Evolutionary conservation across 2,113 vertebrate genomes (phyloP), one percentile per base, ranked within the genome.

Genomic region (Xyliphius kryptos): DNA sequence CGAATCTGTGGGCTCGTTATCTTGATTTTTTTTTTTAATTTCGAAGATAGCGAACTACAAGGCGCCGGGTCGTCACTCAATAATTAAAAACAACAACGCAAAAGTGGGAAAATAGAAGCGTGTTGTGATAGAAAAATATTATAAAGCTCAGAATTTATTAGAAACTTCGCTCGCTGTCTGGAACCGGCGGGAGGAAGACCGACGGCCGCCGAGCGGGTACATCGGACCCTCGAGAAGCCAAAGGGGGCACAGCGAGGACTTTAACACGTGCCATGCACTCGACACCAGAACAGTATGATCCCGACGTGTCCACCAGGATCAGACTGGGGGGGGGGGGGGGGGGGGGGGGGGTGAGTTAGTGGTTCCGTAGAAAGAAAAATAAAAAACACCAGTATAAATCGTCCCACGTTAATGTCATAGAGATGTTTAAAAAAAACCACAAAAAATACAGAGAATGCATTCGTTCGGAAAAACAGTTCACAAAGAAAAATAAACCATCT

Each of bases 401-500:
- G 77, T 77, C 86, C 85, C 83, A 87, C 84, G 81, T 91, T 77
- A 80, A 71, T 67, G 66, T 52, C 50, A 41, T 41, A 70, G 77
- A 77, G 75, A 74, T 79, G 78, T 74, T 79, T 50, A 75, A 80
- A 82, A 81, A 74, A 65, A 66, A 74, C 69, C 61, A 71, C 58
- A 71, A 80, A 84, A 83, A 63, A 67, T 81, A 73, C 72, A 70
- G 61, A 76, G 53, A 60, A 32, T 32, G 26, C 26, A 32, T 32
- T 32, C 26, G 26, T n/a, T 71, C 77, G 74, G 72, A 70, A 74
- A 52, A 81, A 83, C 66, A 67, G 76, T 75, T 76, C 68, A 79
- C 72, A 78, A 83, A 83, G 73, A 85, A 86, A 88, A 86, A 81
- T 79, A 84, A 76, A 81, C 86, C 74, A 72, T 77, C 84, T 81